Conservation (phyloP, 2,797 vertebrate species). For the Falco naumanni region DNA sequence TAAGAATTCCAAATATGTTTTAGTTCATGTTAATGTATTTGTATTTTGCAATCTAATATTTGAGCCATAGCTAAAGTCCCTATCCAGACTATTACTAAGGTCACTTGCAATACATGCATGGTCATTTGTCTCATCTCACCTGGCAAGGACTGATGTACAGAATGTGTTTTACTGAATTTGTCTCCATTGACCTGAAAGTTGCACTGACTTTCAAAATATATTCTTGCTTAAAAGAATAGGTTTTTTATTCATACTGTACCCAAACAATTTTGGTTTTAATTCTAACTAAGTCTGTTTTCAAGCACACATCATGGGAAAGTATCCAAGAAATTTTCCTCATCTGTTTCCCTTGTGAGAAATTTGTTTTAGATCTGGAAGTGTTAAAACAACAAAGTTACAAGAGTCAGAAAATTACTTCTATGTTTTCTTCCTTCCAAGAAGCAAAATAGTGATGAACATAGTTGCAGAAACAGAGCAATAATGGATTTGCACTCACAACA, state of each 20-base stretch:
- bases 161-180: background rate
- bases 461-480: background rate
- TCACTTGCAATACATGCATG: background rate
- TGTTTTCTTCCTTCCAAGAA: background rate
- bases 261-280: background rate
- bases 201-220: background rate
- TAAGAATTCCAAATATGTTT: background rate
- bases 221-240: background rate
- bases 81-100: background rate
- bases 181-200: slow-evolving; percentile 5
- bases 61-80: background rate
- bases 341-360: background rate
- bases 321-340: background rate
- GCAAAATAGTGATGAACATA: background rate
- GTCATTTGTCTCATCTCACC: background rate
- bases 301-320: background rate
- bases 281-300: background rate
- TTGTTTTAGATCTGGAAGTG: background rate
- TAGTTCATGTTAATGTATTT: background rate
- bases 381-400: background rate
- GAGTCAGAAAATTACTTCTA: background rate
- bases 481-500: background rate
- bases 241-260: background rate
- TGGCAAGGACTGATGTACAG: background rate
- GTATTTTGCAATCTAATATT: background rate